Evolutionary conservation across 2,797 vertebrate species (phyloP).

Genomic region (Hydrolagus colliei): DNA sequence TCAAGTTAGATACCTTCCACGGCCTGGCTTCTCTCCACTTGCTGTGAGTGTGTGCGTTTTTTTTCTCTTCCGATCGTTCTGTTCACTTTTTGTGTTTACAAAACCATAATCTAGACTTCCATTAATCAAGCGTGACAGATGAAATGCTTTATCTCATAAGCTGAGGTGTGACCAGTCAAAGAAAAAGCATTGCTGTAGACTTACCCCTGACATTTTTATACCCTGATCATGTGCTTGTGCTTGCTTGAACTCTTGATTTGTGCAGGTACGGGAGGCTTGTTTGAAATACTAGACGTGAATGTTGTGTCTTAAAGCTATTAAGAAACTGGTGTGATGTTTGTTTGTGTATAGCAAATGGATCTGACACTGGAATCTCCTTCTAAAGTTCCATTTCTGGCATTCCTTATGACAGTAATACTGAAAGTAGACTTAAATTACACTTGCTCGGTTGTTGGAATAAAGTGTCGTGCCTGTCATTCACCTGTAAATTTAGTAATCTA

Average conservation of each 20-base stretch:
- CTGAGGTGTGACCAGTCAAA: not conserved
- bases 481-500: not conserved
- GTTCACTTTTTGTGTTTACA: not conserved
- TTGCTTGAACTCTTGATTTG: not conserved
- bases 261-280: not conserved
- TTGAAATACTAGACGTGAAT: not conserved
- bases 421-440: not conserved
- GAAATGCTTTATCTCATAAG: not conserved
- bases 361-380: not conserved
- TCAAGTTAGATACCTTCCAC: slow-evolving; percentile 75
- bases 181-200: not conserved
- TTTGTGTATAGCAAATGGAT: too few relatives aligned
- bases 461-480: not conserved
- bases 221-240: not conserved
- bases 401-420: not conserved
- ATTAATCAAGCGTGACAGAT: not conserved
- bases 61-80: not conserved
- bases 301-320: not conserved
- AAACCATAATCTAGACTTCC: not conserved
- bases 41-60: slow-evolving; percentile 68
- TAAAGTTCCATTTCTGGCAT: not conserved
- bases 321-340: too few relatives aligned
- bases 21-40: slow-evolving; percentile 74
- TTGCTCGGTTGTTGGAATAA: not conserved
- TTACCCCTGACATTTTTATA: not conserved